Conservation (phyloP, 35 echinoderm and acorn worm genomes). For the Apostichopus californicus region DNA sequence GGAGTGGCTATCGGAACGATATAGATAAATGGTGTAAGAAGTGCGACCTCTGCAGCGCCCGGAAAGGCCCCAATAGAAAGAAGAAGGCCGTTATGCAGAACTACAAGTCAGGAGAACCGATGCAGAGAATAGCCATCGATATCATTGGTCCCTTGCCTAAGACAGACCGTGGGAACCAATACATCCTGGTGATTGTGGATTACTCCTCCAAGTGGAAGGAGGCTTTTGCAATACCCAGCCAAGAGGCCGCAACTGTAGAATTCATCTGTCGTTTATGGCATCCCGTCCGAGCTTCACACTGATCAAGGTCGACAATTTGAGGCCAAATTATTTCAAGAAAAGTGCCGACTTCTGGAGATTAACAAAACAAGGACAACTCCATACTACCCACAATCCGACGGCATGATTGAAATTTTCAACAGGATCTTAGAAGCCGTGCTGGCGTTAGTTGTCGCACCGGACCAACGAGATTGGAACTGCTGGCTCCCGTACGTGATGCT, state of each 20-base stretch:
- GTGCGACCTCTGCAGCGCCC: background rate
- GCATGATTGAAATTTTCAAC: slow-evolving; percentile 43
- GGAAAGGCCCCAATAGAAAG: slow-evolving; percentile 17
- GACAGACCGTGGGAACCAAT: slow-evolving; percentile 47
- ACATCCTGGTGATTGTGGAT: slow-evolving; percentile 59
- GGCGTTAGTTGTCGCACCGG: too few relatives aligned
- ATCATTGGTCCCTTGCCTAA: slow-evolving; percentile 57
- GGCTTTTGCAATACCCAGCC: slow-evolving; percentile 47
- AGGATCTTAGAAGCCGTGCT: background rate
- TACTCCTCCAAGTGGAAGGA: slow-evolving; percentile 73
- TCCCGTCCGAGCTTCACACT: too few relatives aligned
- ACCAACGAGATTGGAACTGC: too few relatives aligned
- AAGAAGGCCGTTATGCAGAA: slow-evolving; percentile 31
- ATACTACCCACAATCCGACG: background rate
- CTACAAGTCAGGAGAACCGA: slow-evolving; percentile 1
- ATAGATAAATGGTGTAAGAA: slow-evolving; percentile 2
- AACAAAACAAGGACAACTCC: slow-evolving; percentile 58
- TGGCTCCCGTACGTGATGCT: slow-evolving; percentile 30
- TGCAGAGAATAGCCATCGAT: slow-evolving; percentile 58
- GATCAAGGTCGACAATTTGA: slow-evolving; percentile 73
- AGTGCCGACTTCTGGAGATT: slow-evolving; percentile 52
- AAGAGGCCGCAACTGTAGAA: slow-evolving; percentile 54
- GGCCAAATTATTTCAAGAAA: slow-evolving; percentile 47
- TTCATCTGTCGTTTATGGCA: slow-evolving; percentile 63
- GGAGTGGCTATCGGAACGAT: slow-evolving; percentile 33